Evolutionary conservation across 2,113 vertebrate genomes (phyloP), one percentile per base, ranked within the genome.

Genomic region (Sturnus vulgaris): DNA sequence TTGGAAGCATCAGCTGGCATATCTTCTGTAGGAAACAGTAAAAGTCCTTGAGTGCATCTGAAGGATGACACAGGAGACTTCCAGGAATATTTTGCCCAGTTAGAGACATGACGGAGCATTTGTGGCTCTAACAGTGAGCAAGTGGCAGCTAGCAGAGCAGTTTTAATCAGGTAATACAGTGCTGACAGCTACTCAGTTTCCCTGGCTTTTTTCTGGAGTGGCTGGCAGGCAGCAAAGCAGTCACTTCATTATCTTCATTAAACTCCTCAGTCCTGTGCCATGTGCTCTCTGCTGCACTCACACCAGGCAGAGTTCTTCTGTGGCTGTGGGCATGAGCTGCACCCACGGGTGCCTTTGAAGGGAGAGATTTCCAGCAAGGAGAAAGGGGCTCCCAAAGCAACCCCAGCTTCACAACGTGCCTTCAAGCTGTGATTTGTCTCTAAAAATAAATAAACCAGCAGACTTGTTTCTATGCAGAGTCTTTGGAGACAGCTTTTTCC

Each of bases 361-460:
- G 31, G 28, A 85, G 60, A n/a, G 11, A 22, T 35, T 25, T 31
- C 71, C 46, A 50, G 14, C 12, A 2, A 13, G 59, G 23, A 31
- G 79, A 37, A 56, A 30, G 73, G 78, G 81, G 61, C 21, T 93
- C 25, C 40, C 47, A 78, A 7, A 60, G 65, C 69, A 84, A 2
- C 37, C 55, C 75, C 59, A 30, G 12, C 63, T 64, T 92, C 59
- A 59, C 42, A 59, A 55, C 42, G 63, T 80, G 59, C 56, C 56
- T 82, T 63, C 86, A 82, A 50, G 88, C 75, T 88, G 81, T 72
- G 77, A 30, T 63, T 85, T 73, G 66, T 35, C 71, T 59, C 33
- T 47, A 77, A 85, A 92, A 90, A 91, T 68, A 87, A 92, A 88
- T 23, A 88, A 91, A 78, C 9, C 88, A 63, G 55, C 35, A 60